Evolutionary conservation across 2,113 vertebrate species (phyloP), one percentile per base, ranked within the genome.

Genomic region (Sphaerodactylus townsendi): DNA sequence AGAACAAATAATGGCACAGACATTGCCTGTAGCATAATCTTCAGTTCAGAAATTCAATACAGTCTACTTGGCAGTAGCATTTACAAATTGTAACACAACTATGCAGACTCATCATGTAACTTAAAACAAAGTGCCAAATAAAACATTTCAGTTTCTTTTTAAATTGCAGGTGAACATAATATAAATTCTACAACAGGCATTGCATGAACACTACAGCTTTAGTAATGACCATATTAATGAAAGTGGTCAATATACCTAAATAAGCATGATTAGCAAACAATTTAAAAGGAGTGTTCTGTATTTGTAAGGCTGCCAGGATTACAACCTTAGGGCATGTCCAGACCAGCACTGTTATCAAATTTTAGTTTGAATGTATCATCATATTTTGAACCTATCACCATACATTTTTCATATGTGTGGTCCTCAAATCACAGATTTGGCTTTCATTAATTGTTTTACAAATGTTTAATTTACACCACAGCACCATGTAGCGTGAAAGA

Each of bases 1-100:
- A 79, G 87, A 88, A 84, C 76, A 89, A 90, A 88, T 88, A 92
- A 89, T 64, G n/a, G 76, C 80, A 87, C 83, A 89, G 70, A 87
- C 79, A 77, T 74, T 88, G 17, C 82, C 91, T 80, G 87, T 85
- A 81, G 74, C 21, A 62, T 75, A 7, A 86, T 33, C 62, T 91
- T 81, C 33, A 89, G 53, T 53, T 59, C 74, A 76, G 85, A 86
- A 82, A 85, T 85, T 83, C 85, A 80, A 70, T 84, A 84, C 41
- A 72, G 72, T 66, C 71, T 37, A 83, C 23, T 84, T 89, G 84
- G 84, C 84, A 74, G 79, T 48, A 81, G 68, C 59, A 86, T 82
- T 87, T 78, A 50, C 68, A 37, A 14, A 68, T 71, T 78, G 62
- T 78, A 77, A 71, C 37, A 74, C 13, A 46, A 46, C 35, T 77